phyloP scores from a whole-genome alignment of 2,888 invertebrate genomes.

The Yponomeuta sedellus region DNA sequence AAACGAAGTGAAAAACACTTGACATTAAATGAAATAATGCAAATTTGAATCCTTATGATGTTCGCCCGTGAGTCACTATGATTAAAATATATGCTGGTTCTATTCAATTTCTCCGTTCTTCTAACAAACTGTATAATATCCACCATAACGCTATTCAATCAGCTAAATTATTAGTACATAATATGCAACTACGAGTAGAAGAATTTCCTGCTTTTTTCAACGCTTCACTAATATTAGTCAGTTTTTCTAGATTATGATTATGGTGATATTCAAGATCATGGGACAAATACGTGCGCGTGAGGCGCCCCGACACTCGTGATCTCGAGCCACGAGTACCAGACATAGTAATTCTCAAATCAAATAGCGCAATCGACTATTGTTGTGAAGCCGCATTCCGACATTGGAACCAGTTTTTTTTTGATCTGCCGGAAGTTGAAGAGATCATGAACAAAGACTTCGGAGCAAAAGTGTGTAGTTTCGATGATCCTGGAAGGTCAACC shows the following conservation, averaged over 20 bases:
- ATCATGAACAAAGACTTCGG: background rate
- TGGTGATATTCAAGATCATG: constrained; percentile 26
- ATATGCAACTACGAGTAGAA: too few species aligned
- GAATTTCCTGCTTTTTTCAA: too few species aligned
- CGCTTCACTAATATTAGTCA: too few species aligned
- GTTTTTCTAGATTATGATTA: background rate
- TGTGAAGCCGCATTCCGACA: constrained; percentile 32
- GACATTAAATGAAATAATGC: too few species aligned
- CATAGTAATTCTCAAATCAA: constrained; percentile 58
- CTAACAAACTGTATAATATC: too few species aligned
- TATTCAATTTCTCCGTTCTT: too few species aligned
- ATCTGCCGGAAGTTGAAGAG: constrained; percentile 26
- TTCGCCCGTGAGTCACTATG: too few species aligned
- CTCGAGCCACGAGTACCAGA: constrained; percentile 50
- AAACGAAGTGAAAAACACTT: too few species aligned
- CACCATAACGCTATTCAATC: too few species aligned
- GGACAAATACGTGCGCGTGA: constrained; percentile 41
- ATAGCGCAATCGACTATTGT: constrained; percentile 59
- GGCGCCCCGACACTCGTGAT: constrained; percentile 49
- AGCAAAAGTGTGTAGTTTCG: background rate
- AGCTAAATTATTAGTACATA: too few species aligned
- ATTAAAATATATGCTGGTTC: too few species aligned
- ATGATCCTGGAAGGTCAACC: background rate
- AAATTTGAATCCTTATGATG: too few species aligned
- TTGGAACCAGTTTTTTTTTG: constrained; percentile 46